Percentiles rank a stretch among this genome's conserved stretches.
These are phyloP conservation scores for Coregonus clupeaformis DNA, from an alignment of 2,113 vertebrate species.

Conservation along the genomic window DNA sequence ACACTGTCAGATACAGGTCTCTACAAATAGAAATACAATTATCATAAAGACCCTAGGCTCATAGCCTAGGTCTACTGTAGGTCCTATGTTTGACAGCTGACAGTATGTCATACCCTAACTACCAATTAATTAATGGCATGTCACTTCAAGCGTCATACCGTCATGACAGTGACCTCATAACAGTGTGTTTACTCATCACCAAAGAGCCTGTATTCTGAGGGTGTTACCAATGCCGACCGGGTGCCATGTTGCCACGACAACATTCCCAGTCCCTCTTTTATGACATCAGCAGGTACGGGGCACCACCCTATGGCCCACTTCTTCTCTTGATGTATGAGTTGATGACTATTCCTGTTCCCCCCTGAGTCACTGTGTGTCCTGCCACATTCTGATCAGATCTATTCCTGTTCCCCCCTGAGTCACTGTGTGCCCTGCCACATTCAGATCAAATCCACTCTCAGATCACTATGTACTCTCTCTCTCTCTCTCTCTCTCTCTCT, in stretches of 20 bases:
- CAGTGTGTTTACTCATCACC: background rate
- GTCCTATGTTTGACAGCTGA: background rate
- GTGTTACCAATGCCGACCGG: conserved; percentile 21
- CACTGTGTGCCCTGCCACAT: conserved; percentile 17
- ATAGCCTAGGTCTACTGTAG: background rate
- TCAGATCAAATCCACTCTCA: conserved; percentile 1
- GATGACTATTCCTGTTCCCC: conserved; percentile 36
- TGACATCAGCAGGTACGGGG: conserved; percentile 21
- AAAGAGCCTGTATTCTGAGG: background rate
- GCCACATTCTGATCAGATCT: conserved; percentile 28
- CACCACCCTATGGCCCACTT: conserved; percentile 35
- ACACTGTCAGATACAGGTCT: background rate
- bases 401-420: background rate
- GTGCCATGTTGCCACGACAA: conserved; percentile 49
- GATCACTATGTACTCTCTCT: conserved; percentile 42
- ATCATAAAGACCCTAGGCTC: too few relatives aligned
- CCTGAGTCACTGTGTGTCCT: background rate
- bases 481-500: background rate
- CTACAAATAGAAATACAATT: too few relatives aligned
- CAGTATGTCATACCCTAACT: background rate
- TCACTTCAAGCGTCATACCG: background rate
- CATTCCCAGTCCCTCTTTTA: background rate
- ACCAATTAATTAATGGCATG: background rate
- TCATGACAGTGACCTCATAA: conserved; percentile 16
- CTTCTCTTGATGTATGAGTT: conserved; percentile 43